Base-by-base conservation (phyloP, 2,797 vertebrate species). In the Helicolenus hilgendorfi region DNA sequence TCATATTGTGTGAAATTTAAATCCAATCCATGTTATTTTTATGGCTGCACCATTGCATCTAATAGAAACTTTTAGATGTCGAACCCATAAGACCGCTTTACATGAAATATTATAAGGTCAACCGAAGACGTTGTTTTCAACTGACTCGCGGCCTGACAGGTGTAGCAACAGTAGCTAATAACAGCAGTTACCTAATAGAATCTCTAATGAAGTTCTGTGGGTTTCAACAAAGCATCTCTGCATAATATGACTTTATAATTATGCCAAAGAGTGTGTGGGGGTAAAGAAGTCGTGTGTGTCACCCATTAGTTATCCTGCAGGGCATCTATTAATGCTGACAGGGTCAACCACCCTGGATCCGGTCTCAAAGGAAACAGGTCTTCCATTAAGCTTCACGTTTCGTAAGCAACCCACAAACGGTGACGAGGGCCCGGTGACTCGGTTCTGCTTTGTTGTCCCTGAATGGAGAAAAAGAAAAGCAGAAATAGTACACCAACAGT, bases 381-480 rank as follows among this genome's bases (percentile, higher is more conserved):
- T 91, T 71, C 95, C 89, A 72, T 98, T 97, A 84, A 98, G 58
- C 26, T 53, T 91, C 85, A 98, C 70, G 9, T 97, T 97, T 87
- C 72, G 91, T 84, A 98, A 86, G 77, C 98, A 99, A 94, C 98
- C 98, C 35, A 94, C 77, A 86, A 97, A 98, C 0, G 97, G 94
- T 4, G 92, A 96, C 69, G 89, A 96, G 71, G 89, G 87, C 59
- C 97, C 93, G 0, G 97, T 93, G 35, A 93, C 91, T 67, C 56
- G 75, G 0, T 38, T 83, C 0, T 29, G 81, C 72, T 92, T 73
- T 27, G 83, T 81, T 94, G 79, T 87, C 87, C 89, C 89, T 91
- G 96, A 71, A 71, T 13, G 18, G 33, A 64, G n/a, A 79, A 53
- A 18, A 60, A 3, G 3, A 76, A 58, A 84, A 67, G 38, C 31